Conservation (phyloP, 1,140 invertebrate genomes). For the Drosophila funebris region DNA sequence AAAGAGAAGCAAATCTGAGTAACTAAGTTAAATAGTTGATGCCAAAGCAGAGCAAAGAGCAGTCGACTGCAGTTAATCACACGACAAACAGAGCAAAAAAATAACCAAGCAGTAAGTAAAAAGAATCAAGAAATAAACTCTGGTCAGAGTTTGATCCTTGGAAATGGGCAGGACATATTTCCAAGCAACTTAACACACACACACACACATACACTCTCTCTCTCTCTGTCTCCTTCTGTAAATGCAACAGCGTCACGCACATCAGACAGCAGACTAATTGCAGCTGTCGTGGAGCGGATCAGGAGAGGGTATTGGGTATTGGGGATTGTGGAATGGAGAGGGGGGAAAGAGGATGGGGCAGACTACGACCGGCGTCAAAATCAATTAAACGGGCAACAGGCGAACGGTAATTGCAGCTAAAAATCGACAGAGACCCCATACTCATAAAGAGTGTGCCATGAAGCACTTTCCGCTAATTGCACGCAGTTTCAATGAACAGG, state of each 20-base stretch:
- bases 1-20: constrained; percentile 3
- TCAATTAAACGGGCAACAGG: constrained; percentile 79
- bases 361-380: constrained; percentile 69
- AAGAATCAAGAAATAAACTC: constrained; percentile 29
- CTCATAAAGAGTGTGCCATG: constrained; percentile 49
- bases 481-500: constrained; percentile 55
- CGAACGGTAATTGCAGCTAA: constrained; percentile 75
- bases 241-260: constrained; percentile 62
- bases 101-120: constrained; percentile 7
- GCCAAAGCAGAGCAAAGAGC: constrained; percentile 27
- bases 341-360: neutral
- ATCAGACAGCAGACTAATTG: constrained; percentile 65
- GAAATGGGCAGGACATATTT: constrained; percentile 28
- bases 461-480: constrained; percentile 80
- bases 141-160: constrained; percentile 5
- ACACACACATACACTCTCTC: neutral
- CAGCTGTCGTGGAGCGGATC: constrained; percentile 27
- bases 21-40: constrained; percentile 18
- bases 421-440: constrained; percentile 41
- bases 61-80: constrained; percentile 70
- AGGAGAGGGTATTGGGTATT: neutral
- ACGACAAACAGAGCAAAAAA: constrained; percentile 51
- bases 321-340: neutral
- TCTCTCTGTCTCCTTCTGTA: constrained; percentile 38
- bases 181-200: neutral